Conservation (phyloP, 2,888 invertebrate genomes). For the Pinctada fucata region DNA sequence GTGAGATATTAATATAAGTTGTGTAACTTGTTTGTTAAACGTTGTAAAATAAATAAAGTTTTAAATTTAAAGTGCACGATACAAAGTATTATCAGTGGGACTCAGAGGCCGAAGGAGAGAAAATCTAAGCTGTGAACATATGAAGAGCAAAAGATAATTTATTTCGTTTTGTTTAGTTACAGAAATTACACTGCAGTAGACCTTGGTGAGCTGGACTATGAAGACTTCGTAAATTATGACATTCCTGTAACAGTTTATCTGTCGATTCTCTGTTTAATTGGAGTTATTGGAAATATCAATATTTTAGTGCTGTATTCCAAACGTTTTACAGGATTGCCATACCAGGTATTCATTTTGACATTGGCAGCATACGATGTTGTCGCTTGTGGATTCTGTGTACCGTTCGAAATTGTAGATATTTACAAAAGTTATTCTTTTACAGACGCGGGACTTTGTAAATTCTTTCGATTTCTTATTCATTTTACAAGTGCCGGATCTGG, state of each 20-base stretch:
- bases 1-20: too few species aligned
- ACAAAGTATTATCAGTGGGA: too few species aligned
- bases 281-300: conserved; percentile 3
- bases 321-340: not conserved
- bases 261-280: conserved; percentile 12
- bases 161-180: too few species aligned
- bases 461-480: conserved; percentile 10
- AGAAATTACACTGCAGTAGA: not conserved
- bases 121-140: too few species aligned
- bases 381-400: conserved; percentile 7
- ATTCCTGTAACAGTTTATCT: conserved; percentile 12
- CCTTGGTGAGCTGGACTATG: not conserved
- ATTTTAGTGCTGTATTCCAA: not conserved
- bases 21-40: too few species aligned
- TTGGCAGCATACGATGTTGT: conserved; percentile 4
- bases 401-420: conserved; percentile 15
- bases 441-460: not conserved
- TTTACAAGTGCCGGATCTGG: conserved; percentile 8
- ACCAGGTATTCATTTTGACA: not conserved
- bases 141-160: too few species aligned
- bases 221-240: conserved; percentile 4
- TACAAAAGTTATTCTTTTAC: conserved; percentile 9
- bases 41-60: too few species aligned
- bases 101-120: too few species aligned
- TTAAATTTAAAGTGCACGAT: too few species aligned